Evolutionary conservation across 2,113 vertebrate genomes (phyloP).

Genomic region (Etheostoma cragini): DNA sequence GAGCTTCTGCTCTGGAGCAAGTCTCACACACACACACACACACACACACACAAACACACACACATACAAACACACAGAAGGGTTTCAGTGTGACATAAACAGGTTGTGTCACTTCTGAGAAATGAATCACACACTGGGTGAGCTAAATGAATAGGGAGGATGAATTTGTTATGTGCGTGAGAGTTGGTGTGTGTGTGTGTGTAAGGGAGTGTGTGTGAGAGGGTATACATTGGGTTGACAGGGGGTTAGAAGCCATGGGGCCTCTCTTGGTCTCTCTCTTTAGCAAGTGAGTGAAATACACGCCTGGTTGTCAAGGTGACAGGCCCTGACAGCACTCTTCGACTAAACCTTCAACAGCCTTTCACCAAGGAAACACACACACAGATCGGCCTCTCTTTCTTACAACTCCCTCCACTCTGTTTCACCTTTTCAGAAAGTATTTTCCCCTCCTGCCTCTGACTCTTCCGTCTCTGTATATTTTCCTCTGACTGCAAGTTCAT

Average conservation of each 20-base stretch:
- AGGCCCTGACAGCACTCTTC: constrained; percentile 58
- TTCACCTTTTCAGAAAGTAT: constrained; percentile 10
- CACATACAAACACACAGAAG: not conserved
- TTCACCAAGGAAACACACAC: constrained; percentile 51
- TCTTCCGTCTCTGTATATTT: constrained; percentile 22
- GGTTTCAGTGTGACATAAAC: constrained; percentile 44
- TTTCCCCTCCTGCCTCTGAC: not conserved
- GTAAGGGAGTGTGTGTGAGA: constrained; percentile 20
- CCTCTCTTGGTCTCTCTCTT: constrained; percentile 60
- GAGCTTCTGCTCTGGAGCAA: constrained; percentile 2
- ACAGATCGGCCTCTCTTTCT: constrained; percentile 18
- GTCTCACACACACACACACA: not conserved
- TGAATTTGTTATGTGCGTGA: constrained; percentile 50
- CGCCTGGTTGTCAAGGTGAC: constrained; percentile 73
- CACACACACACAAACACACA: not conserved
- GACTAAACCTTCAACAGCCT: constrained; percentile 53
- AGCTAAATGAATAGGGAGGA: constrained; percentile 47
- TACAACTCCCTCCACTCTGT: not conserved
- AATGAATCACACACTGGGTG: constrained; percentile 17
- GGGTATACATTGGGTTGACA: constrained; percentile 51
- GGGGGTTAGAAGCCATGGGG: constrained; percentile 70
- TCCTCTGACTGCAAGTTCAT: constrained; percentile 46
- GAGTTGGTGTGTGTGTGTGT: constrained; percentile 22
- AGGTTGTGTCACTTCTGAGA: constrained; percentile 51
- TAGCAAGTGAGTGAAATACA: constrained; percentile 68